Conservation (phyloP, 2,113 vertebrate genomes). For the Strix uralensis region DNA sequence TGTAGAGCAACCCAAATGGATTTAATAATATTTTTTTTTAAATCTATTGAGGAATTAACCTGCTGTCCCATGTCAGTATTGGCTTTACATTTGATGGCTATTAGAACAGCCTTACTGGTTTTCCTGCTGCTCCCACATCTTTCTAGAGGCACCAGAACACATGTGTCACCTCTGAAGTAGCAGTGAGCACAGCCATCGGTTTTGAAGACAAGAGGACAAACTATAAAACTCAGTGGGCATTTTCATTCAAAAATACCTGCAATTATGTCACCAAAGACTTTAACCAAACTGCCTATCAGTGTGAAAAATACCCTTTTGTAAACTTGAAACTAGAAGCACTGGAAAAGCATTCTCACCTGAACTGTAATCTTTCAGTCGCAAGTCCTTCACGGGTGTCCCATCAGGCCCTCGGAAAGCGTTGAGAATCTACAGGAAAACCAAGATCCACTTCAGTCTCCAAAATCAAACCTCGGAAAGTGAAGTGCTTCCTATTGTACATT, state of each 20-base stretch:
- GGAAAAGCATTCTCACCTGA: constrained; percentile 72
- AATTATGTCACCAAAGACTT: neutral
- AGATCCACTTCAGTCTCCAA: constrained; percentile 5
- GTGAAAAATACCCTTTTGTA: neutral
- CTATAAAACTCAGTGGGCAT: neutral
- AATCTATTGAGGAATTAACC: neutral
- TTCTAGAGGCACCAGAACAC: neutral
- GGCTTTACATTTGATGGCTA: neutral
- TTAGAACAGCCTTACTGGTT: neutral
- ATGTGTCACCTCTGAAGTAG: neutral
- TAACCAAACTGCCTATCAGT: neutral
- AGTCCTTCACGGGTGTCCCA: constrained; percentile 73
- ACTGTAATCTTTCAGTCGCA: constrained; percentile 78
- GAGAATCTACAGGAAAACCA: constrained; percentile 70
- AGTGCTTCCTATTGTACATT: neutral
- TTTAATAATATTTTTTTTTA: neutral
- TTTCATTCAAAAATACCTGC: constrained; percentile 17
- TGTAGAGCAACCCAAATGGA: neutral
- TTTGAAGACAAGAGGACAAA: neutral
- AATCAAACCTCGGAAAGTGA: neutral
- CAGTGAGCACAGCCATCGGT: neutral
- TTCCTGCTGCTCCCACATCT: neutral
- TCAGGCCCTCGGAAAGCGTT: constrained; percentile 71
- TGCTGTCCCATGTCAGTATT: neutral
- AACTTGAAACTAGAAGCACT: neutral